These are phyloP conservation scores for Urophycis tenuis DNA, from an alignment of 2,797 vertebrate species.

Conservation along the genomic window DNA sequence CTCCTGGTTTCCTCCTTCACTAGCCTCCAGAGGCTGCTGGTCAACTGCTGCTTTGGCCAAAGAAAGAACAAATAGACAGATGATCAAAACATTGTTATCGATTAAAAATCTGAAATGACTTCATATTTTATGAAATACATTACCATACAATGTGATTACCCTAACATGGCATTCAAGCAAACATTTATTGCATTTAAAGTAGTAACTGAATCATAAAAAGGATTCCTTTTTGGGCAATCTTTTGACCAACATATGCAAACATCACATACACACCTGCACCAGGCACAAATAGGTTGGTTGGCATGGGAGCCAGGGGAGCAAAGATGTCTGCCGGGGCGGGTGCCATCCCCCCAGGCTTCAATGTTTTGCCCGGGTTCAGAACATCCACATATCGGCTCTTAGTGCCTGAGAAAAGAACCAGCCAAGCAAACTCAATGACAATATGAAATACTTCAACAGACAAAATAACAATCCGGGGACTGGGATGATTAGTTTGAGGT, in stretches of 20 bases:
- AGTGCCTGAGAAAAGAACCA: constrained; percentile 57
- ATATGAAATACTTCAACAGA: not conserved
- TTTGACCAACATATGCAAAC: not conserved
- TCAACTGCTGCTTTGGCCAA: constrained; percentile 74
- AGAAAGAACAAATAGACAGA: not conserved
- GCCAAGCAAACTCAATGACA: not conserved
- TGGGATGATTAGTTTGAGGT: too few relatives aligned
- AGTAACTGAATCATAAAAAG: not conserved
- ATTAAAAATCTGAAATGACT: not conserved
- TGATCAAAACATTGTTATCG: constrained; percentile 1
- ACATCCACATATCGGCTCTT: constrained; percentile 89
- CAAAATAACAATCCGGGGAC: too few relatives aligned
- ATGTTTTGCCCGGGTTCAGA: constrained; percentile 76
- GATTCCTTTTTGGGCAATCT: not conserved
- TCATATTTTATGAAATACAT: not conserved
- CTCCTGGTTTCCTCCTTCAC: constrained; percentile 55
- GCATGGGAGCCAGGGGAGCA: constrained; percentile 88
- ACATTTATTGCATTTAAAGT: too few relatives aligned
- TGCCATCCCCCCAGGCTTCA: constrained; percentile 62
- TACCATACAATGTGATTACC: too few relatives aligned
- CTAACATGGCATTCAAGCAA: not conserved
- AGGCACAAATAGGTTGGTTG: constrained; percentile 78
- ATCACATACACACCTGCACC: constrained; percentile 59
- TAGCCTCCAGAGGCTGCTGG: constrained; percentile 74
- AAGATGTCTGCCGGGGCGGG: constrained; percentile 80